Evolutionary conservation across 2,113 vertebrate species (phyloP).

Genomic region (Chlamydotis undulata): DNA sequence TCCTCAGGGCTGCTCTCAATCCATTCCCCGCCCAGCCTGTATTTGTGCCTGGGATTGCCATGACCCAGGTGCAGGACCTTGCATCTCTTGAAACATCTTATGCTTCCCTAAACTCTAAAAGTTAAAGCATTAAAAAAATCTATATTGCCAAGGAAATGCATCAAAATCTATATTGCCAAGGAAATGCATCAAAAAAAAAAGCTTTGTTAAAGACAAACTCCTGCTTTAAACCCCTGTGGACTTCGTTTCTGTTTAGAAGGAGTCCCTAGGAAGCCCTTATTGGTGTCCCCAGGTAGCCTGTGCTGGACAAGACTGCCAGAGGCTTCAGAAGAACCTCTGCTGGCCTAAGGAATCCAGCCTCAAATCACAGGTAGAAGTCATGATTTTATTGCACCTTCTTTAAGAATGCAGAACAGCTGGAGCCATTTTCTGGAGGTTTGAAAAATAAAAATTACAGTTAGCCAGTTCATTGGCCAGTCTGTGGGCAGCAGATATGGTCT

Average conservation of each 20-base stretch:
- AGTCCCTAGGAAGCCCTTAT: neutral
- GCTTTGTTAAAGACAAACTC: neutral
- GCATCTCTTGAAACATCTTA: neutral
- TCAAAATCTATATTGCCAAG: neutral
- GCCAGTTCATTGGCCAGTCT: neutral
- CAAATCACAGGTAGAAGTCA: neutral
- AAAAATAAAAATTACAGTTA: neutral
- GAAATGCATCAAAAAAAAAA: neutral
- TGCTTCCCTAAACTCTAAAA: neutral
- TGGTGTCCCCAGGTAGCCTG: neutral
- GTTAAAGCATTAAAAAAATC: neutral
- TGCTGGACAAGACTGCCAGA: neutral
- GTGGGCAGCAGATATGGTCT: neutral
- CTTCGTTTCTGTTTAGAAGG: neutral
- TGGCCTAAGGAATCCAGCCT: neutral
- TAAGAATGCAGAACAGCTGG: neutral
- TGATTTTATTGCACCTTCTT: neutral
- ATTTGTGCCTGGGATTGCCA: too few relatives aligned
- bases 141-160: neutral
- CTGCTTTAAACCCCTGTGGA: neutral
- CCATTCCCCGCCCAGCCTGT: too few relatives aligned
- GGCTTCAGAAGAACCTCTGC: neutral
- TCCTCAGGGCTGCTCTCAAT: too few relatives aligned
- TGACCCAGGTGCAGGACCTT: too few relatives aligned
- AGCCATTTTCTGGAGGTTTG: neutral